phyloP scores from a whole-genome alignment of 2,888 invertebrate genomes.

The Drosophila niveifrons region DNA sequence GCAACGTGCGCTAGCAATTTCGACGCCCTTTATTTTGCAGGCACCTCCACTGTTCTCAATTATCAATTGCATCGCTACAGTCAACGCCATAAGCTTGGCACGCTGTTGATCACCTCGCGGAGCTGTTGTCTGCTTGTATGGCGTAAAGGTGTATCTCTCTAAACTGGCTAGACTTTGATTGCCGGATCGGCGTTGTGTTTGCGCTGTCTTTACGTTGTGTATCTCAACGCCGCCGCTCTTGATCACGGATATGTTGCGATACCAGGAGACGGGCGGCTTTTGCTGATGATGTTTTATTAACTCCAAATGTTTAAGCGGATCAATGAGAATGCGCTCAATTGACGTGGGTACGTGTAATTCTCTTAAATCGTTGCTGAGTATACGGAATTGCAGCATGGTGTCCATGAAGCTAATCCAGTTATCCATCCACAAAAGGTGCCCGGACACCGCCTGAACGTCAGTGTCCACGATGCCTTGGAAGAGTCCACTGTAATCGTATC shows the following conservation, averaged over 20 bases:
- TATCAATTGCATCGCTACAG: constrained; percentile 90
- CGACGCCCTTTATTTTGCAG: constrained; percentile 90
- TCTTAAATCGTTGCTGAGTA: constrained; percentile 91
- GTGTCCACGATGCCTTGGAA: constrained; percentile 93
- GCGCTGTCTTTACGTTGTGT: constrained; percentile 94
- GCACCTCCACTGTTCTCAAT: constrained; percentile 91
- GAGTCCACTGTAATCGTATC: constrained; percentile 93
- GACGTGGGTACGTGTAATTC: constrained; percentile 95
- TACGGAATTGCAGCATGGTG: constrained; percentile 97
- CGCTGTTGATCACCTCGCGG: constrained; percentile 87
- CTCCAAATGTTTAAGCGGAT: constrained; percentile 90
- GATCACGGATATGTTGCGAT: constrained; percentile 90
- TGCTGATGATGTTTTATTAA: constrained; percentile 78
- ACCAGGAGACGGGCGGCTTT: constrained; percentile 88
- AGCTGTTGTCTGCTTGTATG: constrained; percentile 88
- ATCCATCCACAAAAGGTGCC: constrained; percentile 93
- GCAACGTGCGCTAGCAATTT: constrained; percentile 87
- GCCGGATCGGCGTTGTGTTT: constrained; percentile 93
- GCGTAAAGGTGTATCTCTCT: constrained; percentile 93
- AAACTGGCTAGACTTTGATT: constrained; percentile 92
- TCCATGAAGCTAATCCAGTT: constrained; percentile 99
- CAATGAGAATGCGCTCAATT: constrained; percentile 92
- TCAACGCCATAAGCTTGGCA: constrained; percentile 88
- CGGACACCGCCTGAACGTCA: constrained; percentile 90
- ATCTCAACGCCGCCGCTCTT: constrained; percentile 94